A percentile compares a stretch with the other conserved stretches of the same genome.
phyloP scores from a whole-genome alignment of 2,888 invertebrate species.

The Xanthorhoe spadicearia region DNA sequence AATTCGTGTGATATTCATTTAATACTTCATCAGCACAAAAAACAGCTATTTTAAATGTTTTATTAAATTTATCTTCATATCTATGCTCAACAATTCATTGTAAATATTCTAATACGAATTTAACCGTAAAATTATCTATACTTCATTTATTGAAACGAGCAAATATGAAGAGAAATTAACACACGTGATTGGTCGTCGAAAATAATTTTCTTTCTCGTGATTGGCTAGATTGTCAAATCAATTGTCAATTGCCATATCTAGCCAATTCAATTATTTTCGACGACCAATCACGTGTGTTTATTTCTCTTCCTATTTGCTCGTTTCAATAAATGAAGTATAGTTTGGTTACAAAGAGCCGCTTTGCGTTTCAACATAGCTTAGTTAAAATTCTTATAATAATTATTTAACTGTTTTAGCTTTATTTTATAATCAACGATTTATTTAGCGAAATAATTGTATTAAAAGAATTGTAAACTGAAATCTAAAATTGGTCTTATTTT shows the following conservation, averaged over 20 bases:
- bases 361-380: constrained; percentile 14
- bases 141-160: no score
- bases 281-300: no score
- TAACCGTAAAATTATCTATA: constrained; percentile 9
- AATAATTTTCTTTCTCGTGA: no score
- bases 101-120: constrained; percentile 27
- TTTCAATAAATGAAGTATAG: no score
- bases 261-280: no score
- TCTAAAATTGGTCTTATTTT: constrained; percentile 11
- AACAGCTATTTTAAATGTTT: no score
- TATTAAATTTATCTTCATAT: background rate
- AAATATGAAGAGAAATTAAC: no score
- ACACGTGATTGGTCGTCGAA: no score
- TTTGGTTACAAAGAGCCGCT: background rate
- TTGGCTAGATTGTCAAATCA: no score
- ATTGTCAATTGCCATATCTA: no score
- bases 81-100: constrained; percentile 11
- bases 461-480: constrained; percentile 12
- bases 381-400: constrained; percentile 5
- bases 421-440: constrained; percentile 20
- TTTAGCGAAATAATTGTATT: constrained; percentile 12
- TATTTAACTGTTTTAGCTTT: constrained; percentile 21
- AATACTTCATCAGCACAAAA: background rate
- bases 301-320: no score
- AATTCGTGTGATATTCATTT: background rate